Conservation (phyloP, 2,113 vertebrate genomes). For the Pseudopodoces humilis region DNA sequence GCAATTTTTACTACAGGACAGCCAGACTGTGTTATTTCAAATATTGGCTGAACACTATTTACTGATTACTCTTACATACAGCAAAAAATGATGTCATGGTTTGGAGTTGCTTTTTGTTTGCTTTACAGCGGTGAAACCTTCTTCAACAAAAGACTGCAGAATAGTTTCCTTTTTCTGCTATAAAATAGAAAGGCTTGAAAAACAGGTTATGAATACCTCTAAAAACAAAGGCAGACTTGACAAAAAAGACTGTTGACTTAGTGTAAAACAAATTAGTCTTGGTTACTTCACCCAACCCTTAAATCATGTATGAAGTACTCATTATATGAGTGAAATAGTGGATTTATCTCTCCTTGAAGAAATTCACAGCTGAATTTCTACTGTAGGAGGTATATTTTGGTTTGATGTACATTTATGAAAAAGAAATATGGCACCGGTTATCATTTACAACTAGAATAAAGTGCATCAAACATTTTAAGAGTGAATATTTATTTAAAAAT, state of each 20-base stretch:
- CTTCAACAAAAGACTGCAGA: neutral
- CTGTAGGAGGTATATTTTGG: neutral
- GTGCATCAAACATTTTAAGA: neutral
- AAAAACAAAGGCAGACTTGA: neutral
- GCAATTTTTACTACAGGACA: conserved; percentile 9
- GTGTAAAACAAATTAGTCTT: neutral
- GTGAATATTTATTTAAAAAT: neutral
- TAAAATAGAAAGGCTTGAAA: conserved; percentile 6
- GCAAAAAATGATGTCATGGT: neutral
- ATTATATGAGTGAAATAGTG: neutral
- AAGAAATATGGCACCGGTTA: neutral
- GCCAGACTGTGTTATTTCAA: conserved; percentile 37
- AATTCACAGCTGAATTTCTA: neutral
- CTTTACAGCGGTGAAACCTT: neutral
- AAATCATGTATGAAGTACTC: neutral
- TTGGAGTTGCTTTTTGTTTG: conserved; percentile 40
- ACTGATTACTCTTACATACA: conserved; percentile 36
- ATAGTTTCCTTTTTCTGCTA: neutral
- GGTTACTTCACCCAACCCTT: neutral
- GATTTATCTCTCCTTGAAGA: neutral
- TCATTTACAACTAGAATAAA: neutral
- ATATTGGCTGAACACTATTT: conserved; percentile 38
- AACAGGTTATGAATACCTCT: neutral
- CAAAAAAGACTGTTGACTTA: neutral
- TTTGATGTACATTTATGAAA: neutral